Evolutionary conservation across 92 coral and sea anemone genomes (phyloP).

Genomic region (Porites cylindrica): DNA sequence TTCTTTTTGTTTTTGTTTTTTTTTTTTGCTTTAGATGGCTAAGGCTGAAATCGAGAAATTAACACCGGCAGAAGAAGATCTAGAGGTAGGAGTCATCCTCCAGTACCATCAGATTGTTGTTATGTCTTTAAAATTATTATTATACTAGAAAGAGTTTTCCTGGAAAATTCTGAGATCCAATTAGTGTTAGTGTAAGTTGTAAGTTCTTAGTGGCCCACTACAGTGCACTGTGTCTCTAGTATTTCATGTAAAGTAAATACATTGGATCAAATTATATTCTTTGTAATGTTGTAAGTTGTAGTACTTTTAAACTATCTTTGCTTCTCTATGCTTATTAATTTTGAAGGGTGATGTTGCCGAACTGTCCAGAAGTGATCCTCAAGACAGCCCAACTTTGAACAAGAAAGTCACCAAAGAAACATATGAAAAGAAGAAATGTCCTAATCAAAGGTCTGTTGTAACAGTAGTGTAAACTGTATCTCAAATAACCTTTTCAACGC

Average conservation of each 20-base stretch:
- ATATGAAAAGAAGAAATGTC: not conserved
- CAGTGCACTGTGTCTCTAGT: too few species aligned
- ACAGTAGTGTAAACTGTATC: too few species aligned
- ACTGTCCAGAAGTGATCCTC: not conserved
- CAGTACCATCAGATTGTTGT: too few species aligned
- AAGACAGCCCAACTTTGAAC: not conserved
- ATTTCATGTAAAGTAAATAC: too few species aligned
- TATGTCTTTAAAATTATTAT: too few species aligned
- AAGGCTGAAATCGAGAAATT: constrained; percentile 32
- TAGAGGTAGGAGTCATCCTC: constrained; percentile 3
- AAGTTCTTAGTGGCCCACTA: too few species aligned
- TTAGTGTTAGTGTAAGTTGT: too few species aligned
- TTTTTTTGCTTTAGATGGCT: constrained; percentile 22
- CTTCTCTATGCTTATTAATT: not conserved
- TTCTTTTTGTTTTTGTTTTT: not conserved
- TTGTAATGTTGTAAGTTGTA: too few species aligned
- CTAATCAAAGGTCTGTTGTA: not conserved
- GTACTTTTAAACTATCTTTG: not conserved
- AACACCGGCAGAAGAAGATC: not conserved
- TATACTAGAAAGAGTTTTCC: too few species aligned
- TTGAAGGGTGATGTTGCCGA: constrained; percentile 23
- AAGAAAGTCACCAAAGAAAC: not conserved
- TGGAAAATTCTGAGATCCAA: too few species aligned
- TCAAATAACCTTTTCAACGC: not conserved
- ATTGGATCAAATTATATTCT: too few species aligned